These are phyloP conservation scores for Platyura marginata DNA, from an alignment of 1,140 invertebrate species.

Conservation along the genomic window DNA sequence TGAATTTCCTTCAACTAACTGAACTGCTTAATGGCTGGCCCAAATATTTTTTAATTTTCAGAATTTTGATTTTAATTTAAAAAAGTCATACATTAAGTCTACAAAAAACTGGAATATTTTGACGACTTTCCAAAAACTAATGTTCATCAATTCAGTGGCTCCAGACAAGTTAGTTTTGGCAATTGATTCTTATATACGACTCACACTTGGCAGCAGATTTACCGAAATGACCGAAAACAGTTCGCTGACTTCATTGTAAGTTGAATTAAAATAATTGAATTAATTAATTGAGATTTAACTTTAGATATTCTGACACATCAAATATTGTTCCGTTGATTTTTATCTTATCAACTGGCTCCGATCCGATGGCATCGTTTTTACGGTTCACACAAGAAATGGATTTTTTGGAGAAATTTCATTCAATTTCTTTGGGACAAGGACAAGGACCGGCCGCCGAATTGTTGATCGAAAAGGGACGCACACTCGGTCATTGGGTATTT, in stretches of 20 bases:
- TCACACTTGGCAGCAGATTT: conserved; percentile 55
- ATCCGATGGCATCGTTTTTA: conserved; percentile 67
- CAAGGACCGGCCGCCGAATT: conserved; percentile 70
- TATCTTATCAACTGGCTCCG: conserved; percentile 76
- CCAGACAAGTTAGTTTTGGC: conserved; percentile 69
- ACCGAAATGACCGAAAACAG: too few relatives aligned
- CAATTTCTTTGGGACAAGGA: conserved; percentile 79
- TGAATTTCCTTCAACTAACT: too few relatives aligned
- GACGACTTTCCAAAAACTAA: conserved; percentile 69
- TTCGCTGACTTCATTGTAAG: too few relatives aligned
- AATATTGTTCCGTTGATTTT: conserved; percentile 65
- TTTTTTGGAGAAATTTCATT: conserved; percentile 53
- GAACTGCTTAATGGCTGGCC: too few relatives aligned
- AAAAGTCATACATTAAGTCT: conserved; percentile 3
- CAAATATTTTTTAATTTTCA: too few relatives aligned
- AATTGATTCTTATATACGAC: conserved; percentile 57
- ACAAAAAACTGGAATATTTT: too few relatives aligned
- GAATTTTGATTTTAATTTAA: not conserved
- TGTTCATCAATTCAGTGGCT: conserved; percentile 57
- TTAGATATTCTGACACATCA: conserved; percentile 55
- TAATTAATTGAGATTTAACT: too few relatives aligned
- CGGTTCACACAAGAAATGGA: conserved; percentile 65
- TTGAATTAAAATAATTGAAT: too few relatives aligned
- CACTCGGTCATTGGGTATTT: conserved; percentile 65
- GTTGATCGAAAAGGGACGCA: conserved; percentile 51